These are phyloP conservation scores for Nycteola revayana DNA, from an alignment of 2,888 invertebrate species.

Conservation along the genomic window DNA sequence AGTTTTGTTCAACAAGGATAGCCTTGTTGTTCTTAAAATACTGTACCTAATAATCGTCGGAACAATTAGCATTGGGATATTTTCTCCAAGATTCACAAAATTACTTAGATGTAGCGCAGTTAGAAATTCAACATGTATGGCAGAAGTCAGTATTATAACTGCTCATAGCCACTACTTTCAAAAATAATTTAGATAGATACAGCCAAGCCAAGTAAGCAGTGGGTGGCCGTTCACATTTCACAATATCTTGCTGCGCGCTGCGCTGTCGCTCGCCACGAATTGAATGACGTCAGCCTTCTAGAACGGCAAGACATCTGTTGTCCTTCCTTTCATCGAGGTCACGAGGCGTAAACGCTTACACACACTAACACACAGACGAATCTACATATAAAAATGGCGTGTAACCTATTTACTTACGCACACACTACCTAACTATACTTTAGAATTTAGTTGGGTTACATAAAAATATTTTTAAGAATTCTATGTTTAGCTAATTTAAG, in stretches of 20 bases:
- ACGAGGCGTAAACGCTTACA: conserved; percentile 62
- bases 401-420: conserved; percentile 18
- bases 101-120: conserved; percentile 60
- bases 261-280: conserved; percentile 60
- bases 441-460: conserved; percentile 50
- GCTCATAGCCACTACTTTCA: conserved; percentile 76
- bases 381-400: conserved; percentile 32
- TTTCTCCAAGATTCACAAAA: conserved; percentile 70
- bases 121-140: conserved; percentile 70
- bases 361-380: conserved; percentile 57
- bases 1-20: conserved; percentile 39
- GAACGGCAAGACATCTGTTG: conserved; percentile 65
- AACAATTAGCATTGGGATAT: conserved; percentile 73
- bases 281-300: conserved; percentile 79
- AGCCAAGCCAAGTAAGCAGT: conserved; percentile 68
- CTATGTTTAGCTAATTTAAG: conserved; percentile 5
- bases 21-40: conserved; percentile 52
- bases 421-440: conserved; percentile 35
- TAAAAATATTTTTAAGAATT: conserved; percentile 10
- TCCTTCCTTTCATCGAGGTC: conserved; percentile 73
- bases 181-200: conserved; percentile 64
- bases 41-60: conserved; percentile 78
- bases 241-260: conserved; percentile 73
- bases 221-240: conserved; percentile 81
- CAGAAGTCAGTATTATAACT: conserved; percentile 74